phyloP scores from a whole-genome alignment of 35 echinoderm and acorn worm species.

The Ptychodera flava region DNA sequence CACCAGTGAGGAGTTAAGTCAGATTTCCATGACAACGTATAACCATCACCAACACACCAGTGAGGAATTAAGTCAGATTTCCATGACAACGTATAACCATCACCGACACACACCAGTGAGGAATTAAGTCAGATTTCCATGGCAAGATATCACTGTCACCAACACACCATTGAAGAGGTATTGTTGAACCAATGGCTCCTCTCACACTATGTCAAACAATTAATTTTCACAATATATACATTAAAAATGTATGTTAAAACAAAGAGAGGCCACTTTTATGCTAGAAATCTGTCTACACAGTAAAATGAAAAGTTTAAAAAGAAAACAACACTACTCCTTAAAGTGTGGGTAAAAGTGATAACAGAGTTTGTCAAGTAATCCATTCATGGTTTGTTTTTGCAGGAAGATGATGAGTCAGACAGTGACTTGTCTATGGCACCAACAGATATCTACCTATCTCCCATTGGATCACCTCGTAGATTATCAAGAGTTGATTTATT shows the following conservation, averaged over 20 bases:
- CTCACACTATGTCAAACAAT: too few species aligned
- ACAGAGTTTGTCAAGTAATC: neutral
- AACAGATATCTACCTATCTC: slow-evolving; percentile 69
- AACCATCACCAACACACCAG: slow-evolving; percentile 17
- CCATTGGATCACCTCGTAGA: slow-evolving; percentile 47
- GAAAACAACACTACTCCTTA: too few species aligned
- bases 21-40: slow-evolving; percentile 26
- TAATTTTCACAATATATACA: too few species aligned
- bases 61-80: slow-evolving; percentile 35
- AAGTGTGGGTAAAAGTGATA: too few species aligned
- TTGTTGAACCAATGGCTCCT: neutral
- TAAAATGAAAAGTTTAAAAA: too few species aligned
- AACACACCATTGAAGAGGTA: slow-evolving; percentile 39
- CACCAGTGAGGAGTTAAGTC: slow-evolving; percentile 42
- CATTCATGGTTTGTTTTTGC: slow-evolving; percentile 9
- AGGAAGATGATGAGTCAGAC: slow-evolving; percentile 57
- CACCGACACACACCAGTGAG: slow-evolving; percentile 29
- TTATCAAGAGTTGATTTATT: slow-evolving; percentile 64
- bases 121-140: slow-evolving; percentile 34
- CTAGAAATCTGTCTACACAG: too few species aligned
- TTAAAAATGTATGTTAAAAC: too few species aligned
- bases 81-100: slow-evolving; percentile 29
- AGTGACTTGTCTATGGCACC: slow-evolving; percentile 77
- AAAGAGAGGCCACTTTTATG: too few species aligned
- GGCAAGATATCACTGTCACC: slow-evolving; percentile 34